phyloP scores from a whole-genome alignment of 2,888 invertebrate species.

The Tanytarsus gracilentus region DNA sequence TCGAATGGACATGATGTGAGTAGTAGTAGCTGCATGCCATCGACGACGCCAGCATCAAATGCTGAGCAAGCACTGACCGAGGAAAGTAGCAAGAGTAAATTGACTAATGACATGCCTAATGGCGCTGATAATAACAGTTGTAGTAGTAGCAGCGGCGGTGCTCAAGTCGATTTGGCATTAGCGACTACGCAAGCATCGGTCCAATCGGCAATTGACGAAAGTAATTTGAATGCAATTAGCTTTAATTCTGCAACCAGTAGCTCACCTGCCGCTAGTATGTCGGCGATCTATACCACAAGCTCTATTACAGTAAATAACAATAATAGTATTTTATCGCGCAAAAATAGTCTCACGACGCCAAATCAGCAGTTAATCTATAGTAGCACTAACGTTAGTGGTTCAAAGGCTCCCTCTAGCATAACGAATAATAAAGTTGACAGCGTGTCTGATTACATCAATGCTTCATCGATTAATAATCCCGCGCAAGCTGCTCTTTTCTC shows the following conservation, averaged over 20 bases:
- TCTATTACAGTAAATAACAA: constrained; percentile 25
- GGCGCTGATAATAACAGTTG: background rate
- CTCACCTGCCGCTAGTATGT: constrained; percentile 23
- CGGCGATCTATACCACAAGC: constrained; percentile 26
- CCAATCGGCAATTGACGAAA: constrained; percentile 19
- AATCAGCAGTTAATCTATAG: constrained; percentile 28
- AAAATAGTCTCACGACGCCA: constrained; percentile 28
- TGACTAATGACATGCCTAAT: constrained; percentile 2
- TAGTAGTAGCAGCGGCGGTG: background rate
- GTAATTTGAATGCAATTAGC: constrained; percentile 28
- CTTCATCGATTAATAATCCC: constrained; percentile 26
- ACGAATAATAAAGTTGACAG: constrained; percentile 20
- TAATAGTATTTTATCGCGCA: constrained; percentile 29
- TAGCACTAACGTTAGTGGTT: constrained; percentile 16
- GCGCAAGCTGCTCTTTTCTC: constrained; percentile 16
- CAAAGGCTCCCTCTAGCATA: constrained; percentile 19
- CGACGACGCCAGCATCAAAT: background rate
- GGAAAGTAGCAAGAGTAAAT: constrained; percentile 1
- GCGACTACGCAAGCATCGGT: constrained; percentile 8
- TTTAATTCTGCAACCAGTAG: constrained; percentile 29
- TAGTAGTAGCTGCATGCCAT: background rate
- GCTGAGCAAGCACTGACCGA: background rate
- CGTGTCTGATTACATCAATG: constrained; percentile 19
- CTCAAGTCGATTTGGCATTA: background rate
- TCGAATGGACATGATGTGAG: constrained; percentile 16